A percentile compares a stretch with the other conserved stretches of the same genome.
Conservation (phyloP, 2,797 vertebrate species). For the Hypotaenidia philippensis region DNA sequence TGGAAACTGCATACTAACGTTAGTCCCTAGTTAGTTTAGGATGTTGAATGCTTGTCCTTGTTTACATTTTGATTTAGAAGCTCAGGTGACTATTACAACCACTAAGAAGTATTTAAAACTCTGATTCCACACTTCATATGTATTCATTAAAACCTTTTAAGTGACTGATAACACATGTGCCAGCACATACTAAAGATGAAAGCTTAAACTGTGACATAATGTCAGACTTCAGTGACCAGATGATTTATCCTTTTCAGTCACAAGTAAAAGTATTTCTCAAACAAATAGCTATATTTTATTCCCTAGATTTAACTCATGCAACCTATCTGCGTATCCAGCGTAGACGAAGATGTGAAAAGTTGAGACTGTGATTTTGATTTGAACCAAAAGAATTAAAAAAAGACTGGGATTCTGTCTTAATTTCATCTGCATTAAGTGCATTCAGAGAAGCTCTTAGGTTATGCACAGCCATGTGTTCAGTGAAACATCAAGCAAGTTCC, state of each 20-base stretch:
- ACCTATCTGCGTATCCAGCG: background rate
- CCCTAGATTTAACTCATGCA: background rate
- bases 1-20: background rate
- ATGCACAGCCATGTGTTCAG: background rate
- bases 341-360: background rate
- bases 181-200: constrained; percentile 2
- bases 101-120: background rate
- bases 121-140: background rate
- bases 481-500: background rate
- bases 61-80: background rate
- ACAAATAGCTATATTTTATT: background rate
- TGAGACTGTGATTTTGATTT: background rate
- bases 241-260: background rate
- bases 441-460: background rate
- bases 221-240: background rate
- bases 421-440: background rate
- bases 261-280: background rate
- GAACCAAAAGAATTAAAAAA: background rate
- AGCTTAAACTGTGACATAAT: background rate
- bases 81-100: background rate
- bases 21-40: background rate
- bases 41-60: background rate
- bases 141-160: background rate
- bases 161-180: background rate
- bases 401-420: background rate